These are phyloP conservation scores for Hexactinellida sp. DNA, from an alignment of 37 sponge, comb jelly and placozoan genomes.

Conservation along the genomic window DNA sequence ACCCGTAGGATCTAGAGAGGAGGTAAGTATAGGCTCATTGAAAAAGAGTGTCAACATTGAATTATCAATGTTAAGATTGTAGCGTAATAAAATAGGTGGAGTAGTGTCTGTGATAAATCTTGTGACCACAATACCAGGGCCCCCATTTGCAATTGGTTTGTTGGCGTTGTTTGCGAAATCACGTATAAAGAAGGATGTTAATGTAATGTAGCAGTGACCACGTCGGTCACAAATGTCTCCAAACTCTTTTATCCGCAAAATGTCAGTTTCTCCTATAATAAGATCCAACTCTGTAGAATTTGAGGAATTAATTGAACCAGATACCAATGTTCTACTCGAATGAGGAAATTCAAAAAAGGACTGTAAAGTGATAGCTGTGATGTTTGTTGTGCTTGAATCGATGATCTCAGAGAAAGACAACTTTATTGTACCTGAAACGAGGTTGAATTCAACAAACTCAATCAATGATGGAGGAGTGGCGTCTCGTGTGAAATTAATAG, in stretches of 20 bases:
- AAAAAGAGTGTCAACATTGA: slow-evolving; percentile 22
- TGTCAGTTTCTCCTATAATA: slow-evolving; percentile 25
- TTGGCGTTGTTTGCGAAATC: slow-evolving; percentile 53
- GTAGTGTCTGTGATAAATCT: slow-evolving; percentile 4
- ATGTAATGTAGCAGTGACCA: slow-evolving; percentile 49
- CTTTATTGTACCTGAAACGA: slow-evolving; percentile 31
- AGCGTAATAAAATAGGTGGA: slow-evolving; percentile 1
- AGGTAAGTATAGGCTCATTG: slow-evolving; percentile 27
- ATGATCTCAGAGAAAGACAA: slow-evolving; percentile 67
- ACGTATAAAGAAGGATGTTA: slow-evolving; percentile 25
- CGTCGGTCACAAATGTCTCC: slow-evolving; percentile 52
- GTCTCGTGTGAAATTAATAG: slow-evolving; percentile 26
- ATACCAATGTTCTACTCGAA: slow-evolving; percentile 25
- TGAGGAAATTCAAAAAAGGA: slow-evolving; percentile 49
- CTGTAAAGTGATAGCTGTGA: slow-evolving; percentile 44
- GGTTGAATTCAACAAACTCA: slow-evolving; percentile 42
- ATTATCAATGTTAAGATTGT: slow-evolving; percentile 18
- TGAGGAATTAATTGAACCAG: slow-evolving; percentile 20
- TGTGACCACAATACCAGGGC: slow-evolving; percentile 45
- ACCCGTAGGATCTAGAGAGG: slow-evolving; percentile 8
- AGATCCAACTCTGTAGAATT: slow-evolving; percentile 34
- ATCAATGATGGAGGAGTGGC: slow-evolving; percentile 34
- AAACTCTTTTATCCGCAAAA: slow-evolving; percentile 38
- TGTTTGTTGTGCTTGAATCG: slow-evolving; percentile 37
- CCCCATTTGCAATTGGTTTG: slow-evolving; percentile 30